These are phyloP conservation scores for Pemphigus obesinymphae DNA, from an alignment of 1,140 invertebrate genomes.

Conservation along the genomic window DNA sequence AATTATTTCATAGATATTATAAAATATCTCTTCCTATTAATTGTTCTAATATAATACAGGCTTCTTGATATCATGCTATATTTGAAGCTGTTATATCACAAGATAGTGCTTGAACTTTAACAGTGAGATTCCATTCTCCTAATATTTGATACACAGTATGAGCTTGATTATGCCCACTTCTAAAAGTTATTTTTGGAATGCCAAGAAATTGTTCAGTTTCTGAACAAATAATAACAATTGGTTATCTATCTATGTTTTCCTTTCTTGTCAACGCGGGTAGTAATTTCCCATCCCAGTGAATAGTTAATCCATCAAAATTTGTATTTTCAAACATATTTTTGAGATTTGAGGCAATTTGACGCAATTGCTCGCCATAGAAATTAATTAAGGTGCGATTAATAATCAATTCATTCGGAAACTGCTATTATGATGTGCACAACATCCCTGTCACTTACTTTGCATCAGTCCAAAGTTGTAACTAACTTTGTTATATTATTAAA, in stretches of 20 bases:
- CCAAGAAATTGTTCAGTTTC: conserved; percentile 32
- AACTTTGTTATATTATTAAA: conserved; percentile 43
- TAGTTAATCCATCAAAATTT: neutral
- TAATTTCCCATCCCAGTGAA: too few species aligned
- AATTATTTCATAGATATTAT: conserved; percentile 43
- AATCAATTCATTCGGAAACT: too few species aligned
- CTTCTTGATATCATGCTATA: conserved; percentile 46
- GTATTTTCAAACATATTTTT: too few species aligned
- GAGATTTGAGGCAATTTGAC: neutral
- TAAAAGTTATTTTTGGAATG: too few species aligned
- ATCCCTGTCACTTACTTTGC: conserved; percentile 44
- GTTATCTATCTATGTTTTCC: too few species aligned
- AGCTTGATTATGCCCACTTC: conserved; percentile 7
- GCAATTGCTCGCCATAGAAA: conserved; percentile 37
- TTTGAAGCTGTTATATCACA: conserved; percentile 50
- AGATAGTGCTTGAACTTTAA: conserved; percentile 43
- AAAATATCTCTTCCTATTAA: conserved; percentile 40
- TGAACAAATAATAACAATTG: conserved; percentile 21
- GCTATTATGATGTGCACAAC: conserved; percentile 43
- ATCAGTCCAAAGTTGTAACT: conserved; percentile 44
- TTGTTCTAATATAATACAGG: conserved; percentile 41
- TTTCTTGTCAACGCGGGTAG: conserved; percentile 32
- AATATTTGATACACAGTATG: neutral
- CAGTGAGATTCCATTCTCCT: conserved; percentile 9
- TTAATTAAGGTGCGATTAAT: conserved; percentile 43